Conservation (phyloP, 2,888 invertebrate species). For the Ectemnius lituratus region DNA sequence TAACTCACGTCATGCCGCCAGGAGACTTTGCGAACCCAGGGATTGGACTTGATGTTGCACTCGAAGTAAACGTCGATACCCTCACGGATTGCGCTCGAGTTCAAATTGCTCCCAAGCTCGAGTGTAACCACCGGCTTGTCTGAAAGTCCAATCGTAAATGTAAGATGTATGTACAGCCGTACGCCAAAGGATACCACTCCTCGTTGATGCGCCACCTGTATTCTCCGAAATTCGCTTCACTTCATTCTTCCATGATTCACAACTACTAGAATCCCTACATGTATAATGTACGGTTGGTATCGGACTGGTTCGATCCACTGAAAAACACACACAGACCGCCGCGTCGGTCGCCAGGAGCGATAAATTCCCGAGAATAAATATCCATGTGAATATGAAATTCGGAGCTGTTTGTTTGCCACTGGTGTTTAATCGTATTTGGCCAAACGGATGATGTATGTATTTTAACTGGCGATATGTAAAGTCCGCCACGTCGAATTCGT, state of each 20-base stretch:
- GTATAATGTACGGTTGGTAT: neutral
- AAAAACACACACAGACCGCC: neutral
- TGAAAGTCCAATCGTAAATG: slow-evolving; percentile 77
- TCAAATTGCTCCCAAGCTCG: slow-evolving; percentile 89
- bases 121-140: slow-evolving; percentile 91
- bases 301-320: neutral
- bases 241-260: neutral
- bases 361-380: too few species aligned
- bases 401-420: too few species aligned
- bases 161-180: too few species aligned
- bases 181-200: neutral
- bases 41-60: slow-evolving; percentile 93
- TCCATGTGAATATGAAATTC: too few species aligned
- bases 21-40: slow-evolving; percentile 88
- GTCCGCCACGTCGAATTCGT: too few species aligned
- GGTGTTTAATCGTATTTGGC: too few species aligned
- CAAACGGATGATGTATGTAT: too few species aligned
- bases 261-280: neutral
- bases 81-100: slow-evolving; percentile 89
- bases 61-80: slow-evolving; percentile 95
- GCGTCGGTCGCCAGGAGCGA: too few species aligned
- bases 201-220: neutral
- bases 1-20: slow-evolving; percentile 86
- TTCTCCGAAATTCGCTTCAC: neutral
- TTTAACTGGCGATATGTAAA: too few species aligned